Base-by-base conservation (phyloP, 23 tunicate species). In the Styela clava region DNA sequence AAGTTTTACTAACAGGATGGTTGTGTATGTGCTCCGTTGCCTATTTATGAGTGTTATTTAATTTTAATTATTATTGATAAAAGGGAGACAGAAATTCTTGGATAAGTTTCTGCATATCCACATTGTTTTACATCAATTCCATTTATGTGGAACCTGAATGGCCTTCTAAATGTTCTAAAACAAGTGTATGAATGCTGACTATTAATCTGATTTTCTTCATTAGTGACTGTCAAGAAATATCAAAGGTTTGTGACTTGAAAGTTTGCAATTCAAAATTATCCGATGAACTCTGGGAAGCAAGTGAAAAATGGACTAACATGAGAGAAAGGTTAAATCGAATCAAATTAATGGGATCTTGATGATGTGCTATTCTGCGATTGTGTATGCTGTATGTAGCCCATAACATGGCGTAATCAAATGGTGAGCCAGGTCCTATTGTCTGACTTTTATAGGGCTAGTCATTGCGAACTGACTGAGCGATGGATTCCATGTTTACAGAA, bases 161-260 rank as follows among this genome's bases (percentile, higher is more conserved):
- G n/a, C n/a, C n/a, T n/a, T n/a, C n/a, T n/a, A n/a, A n/a, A n/a
- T n/a, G n/a, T n/a, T n/a, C n/a, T n/a, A n/a, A n/a, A n/a, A n/a
- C n/a, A n/a, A n/a, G n/a, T n/a, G n/a, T n/a, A n/a, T n/a, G n/a
- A n/a, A n/a, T n/a, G n/a, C n/a, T n/a, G 7, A 44, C 56, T 5
- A 44, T 44, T 44, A 5, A 44, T 44, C 12, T 44, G 12, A 18
- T 32, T 71, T 26, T n/a, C 34, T 18, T 26, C 35, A 68, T 24
- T 73, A 92, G 97, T 52, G 91, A 92, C 82, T 92, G 97, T 64
- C 72, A 72, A 36, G 77, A 78, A 35, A 74, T 79, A 51, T 26
- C 71, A 29, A 65, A 79, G 24, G 79, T 86, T 3, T 64, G 86
- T 33, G 83, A 81, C 21, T 29, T 34, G 35, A 16, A 71, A 71